Conservation (phyloP, 2,888 invertebrate species). For the Polyommatus icarus region DNA sequence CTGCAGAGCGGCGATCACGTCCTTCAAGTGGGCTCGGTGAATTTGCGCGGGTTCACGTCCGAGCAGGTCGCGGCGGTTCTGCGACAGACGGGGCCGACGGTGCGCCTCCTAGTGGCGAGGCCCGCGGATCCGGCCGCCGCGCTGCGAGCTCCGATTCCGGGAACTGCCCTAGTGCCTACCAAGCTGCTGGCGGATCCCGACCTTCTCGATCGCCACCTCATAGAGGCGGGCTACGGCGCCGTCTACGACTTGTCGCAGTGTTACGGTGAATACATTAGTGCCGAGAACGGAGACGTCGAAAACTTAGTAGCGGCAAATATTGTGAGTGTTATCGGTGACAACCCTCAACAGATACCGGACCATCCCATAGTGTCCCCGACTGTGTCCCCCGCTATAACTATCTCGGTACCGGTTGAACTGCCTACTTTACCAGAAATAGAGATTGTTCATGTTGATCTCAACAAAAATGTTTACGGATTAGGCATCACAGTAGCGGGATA, state of each 20-base stretch:
- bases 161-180: conserved; percentile 95
- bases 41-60: conserved; percentile 96
- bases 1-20: conserved; percentile 99
- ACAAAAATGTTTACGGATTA: conserved; percentile 94
- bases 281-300: conserved; percentile 59
- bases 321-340: conserved; percentile 71
- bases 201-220: conserved; percentile 91
- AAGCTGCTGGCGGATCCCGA: conserved; percentile 95
- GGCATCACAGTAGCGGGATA: conserved; percentile 98
- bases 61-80: conserved; percentile 90
- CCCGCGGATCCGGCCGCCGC: conserved; percentile 93
- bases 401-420: conserved; percentile 74
- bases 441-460: conserved; percentile 92
- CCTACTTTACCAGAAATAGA: conserved; percentile 93
- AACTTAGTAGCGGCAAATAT: conserved; percentile 60
- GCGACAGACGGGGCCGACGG: conserved; percentile 88
- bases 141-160: conserved; percentile 87
- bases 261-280: conserved; percentile 64
- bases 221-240: conserved; percentile 87
- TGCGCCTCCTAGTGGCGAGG: conserved; percentile 95
- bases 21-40: conserved; percentile 96
- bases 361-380: conserved; percentile 61
- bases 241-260: conserved; percentile 73
- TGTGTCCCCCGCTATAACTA: conserved; percentile 71
- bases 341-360: conserved; percentile 67